Evolutionary conservation across 1,140 invertebrate species (phyloP).

Genomic region (Apocrypta bakeri): DNA sequence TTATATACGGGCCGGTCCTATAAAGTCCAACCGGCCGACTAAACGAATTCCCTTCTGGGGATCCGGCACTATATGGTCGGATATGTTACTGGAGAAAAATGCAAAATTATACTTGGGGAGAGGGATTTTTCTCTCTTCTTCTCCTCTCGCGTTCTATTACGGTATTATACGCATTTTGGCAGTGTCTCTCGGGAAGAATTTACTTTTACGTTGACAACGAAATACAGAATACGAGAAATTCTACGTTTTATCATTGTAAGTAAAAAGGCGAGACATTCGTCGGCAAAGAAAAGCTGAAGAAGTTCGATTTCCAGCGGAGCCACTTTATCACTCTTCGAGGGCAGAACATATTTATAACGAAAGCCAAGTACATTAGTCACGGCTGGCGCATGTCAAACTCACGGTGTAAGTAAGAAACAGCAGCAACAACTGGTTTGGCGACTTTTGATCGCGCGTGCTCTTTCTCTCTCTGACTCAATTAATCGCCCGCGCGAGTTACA

Average conservation of each 20-base stretch:
- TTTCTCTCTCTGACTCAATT: constrained; percentile 52
- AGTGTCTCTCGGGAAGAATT: background rate
- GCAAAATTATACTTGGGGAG: constrained; percentile 3
- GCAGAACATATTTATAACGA: constrained; percentile 44
- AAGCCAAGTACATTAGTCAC: constrained; percentile 58
- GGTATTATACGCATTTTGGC: background rate
- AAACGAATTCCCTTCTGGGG: constrained; percentile 46
- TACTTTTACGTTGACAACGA: background rate
- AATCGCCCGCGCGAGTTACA: constrained; percentile 51
- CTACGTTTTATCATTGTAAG: too few relatives aligned
- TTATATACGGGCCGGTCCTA: constrained; percentile 54
- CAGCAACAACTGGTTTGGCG: constrained; percentile 56
- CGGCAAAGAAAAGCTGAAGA: background rate
- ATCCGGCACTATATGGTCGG: background rate
- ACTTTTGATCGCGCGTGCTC: constrained; percentile 53
- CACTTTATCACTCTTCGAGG: constrained; percentile 1
- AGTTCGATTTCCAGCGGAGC: background rate
- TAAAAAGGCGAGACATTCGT: too few relatives aligned
- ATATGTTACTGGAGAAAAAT: constrained; percentile 16
- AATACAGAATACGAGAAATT: too few relatives aligned
- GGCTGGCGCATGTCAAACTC: constrained; percentile 50
- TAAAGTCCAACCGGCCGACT: constrained; percentile 27
- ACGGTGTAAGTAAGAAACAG: background rate
- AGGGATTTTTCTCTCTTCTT: background rate
- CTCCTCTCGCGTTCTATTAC: background rate